Evolutionary conservation across 2,888 invertebrate genomes (phyloP).

Genomic region (Limnephilus rhombicus): DNA sequence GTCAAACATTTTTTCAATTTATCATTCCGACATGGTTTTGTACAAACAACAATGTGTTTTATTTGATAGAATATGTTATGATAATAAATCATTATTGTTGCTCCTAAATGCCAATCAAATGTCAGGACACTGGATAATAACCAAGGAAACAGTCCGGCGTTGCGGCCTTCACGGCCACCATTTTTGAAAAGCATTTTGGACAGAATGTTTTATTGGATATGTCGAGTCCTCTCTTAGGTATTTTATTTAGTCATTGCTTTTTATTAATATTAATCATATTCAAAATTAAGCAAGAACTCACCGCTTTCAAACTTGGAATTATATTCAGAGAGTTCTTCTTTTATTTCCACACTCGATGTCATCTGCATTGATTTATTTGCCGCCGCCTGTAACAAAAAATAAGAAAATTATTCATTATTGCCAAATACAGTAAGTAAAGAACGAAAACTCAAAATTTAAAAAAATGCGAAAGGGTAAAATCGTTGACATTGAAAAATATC

Average conservation of each 20-base stretch:
- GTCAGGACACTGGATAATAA: no score
- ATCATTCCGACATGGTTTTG: no score
- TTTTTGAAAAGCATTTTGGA: background rate
- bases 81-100: no score
- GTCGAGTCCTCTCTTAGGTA: background rate
- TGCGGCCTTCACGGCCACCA: background rate
- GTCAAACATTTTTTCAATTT: no score
- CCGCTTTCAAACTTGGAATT: constrained; percentile 58
- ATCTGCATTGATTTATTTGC: constrained; percentile 57
- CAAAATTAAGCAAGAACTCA: constrained; percentile 38
- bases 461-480: no score
- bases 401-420: background rate
- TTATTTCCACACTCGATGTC: constrained; percentile 67
- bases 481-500: no score
- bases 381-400: constrained; percentile 58
- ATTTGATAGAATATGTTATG: no score
- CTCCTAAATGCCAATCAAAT: no score
- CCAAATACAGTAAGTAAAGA: background rate
- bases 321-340: constrained; percentile 58
- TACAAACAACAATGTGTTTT: no score
- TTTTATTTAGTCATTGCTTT: background rate
- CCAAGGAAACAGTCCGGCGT: no score
- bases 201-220: background rate
- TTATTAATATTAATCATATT: background rate
- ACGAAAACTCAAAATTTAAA: background rate